Evolutionary conservation across 2,113 vertebrate species (phyloP).

Genomic region (Geococcyx californianus): DNA sequence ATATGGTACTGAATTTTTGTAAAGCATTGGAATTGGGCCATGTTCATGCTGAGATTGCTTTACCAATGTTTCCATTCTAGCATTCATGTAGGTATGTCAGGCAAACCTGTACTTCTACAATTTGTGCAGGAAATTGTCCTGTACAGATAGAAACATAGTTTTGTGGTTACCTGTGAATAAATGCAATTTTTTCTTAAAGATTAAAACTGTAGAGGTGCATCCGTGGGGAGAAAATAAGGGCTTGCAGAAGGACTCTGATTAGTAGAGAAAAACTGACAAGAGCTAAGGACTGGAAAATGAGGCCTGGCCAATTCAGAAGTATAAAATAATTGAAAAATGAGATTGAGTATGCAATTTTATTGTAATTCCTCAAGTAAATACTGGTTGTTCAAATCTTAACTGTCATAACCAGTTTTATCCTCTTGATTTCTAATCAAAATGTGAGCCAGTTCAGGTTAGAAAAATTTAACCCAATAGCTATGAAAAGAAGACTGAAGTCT

Average conservation of each 20-base stretch:
- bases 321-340: slow-evolving; percentile 36
- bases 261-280: background rate
- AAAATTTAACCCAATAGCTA: background rate
- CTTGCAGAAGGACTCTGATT: background rate
- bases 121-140: background rate
- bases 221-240: slow-evolving; percentile 51
- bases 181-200: slow-evolving; percentile 41
- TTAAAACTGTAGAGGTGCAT: slow-evolving; percentile 5
- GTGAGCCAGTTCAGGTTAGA: background rate
- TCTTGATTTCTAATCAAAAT: background rate
- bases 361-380: background rate
- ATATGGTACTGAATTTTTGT: background rate
- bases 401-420: background rate
- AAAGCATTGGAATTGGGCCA: background rate
- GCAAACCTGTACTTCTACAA: background rate
- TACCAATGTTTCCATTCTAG: background rate
- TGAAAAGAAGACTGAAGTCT: background rate
- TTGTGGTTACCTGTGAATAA: slow-evolving; percentile 35
- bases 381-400: background rate
- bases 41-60: background rate
- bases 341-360: background rate
- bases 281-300: slow-evolving; percentile 26
- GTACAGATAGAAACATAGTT: background rate
- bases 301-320: background rate
- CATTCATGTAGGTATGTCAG: background rate